These are phyloP conservation scores for Eupsittula cactorum DNA, from an alignment of 2,113 vertebrate genomes.

Conservation along the genomic window DNA sequence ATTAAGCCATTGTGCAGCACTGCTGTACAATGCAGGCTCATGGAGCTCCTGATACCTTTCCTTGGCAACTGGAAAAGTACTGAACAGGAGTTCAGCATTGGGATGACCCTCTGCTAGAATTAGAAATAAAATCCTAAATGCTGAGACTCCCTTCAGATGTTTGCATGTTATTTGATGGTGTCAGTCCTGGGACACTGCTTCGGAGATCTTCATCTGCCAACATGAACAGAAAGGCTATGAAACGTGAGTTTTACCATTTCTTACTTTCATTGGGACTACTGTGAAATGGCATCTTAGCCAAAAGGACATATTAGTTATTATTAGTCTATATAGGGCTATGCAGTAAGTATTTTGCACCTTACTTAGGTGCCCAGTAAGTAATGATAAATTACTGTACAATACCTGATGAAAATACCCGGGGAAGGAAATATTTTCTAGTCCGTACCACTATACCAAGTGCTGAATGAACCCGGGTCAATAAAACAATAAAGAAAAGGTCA, in stretches of 20 bases:
- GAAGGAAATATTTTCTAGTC: not conserved
- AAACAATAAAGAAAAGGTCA: not conserved
- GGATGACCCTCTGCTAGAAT: not conserved
- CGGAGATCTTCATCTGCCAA: conserved; percentile 4
- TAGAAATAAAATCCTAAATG: conserved; percentile 6
- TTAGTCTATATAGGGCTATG: accelerated
- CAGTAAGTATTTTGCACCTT: not conserved
- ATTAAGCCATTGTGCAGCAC: conserved; percentile 5
- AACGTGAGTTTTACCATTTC: conserved; percentile 40
- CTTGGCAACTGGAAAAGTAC: not conserved
- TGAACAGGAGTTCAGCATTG: not conserved
- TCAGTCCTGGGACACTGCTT: conserved; percentile 18
- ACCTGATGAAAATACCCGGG: not conserved
- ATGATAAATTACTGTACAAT: not conserved
- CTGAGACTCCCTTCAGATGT: not conserved
- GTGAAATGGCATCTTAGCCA: not conserved
- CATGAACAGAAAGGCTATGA: conserved; percentile 14
- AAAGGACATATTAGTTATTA: not conserved
- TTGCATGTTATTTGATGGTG: conserved; percentile 13
- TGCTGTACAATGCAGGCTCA: not conserved
- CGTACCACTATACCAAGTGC: not conserved
- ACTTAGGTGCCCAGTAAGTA: not conserved
- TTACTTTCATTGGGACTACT: not conserved
- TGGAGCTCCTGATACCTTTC: not conserved
- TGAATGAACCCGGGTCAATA: not conserved